Conservation (phyloP, 2,797 vertebrate genomes). For the Rhinoraja longicauda region DNA sequence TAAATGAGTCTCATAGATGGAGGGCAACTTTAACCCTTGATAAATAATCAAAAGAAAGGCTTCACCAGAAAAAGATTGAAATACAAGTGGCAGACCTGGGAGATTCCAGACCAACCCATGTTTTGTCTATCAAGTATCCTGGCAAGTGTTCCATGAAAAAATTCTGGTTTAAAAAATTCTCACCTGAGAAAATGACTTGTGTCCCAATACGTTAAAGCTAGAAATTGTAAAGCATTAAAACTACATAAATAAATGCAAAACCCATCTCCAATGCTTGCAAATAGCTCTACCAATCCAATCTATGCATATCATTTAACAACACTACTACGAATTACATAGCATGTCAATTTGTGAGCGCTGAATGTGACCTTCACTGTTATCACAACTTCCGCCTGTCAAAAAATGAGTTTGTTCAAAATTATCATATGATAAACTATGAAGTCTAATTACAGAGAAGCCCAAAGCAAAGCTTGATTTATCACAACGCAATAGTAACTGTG, state of each 20-base stretch:
- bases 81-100: neutral
- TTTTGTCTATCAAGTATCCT: neutral
- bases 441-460: neutral
- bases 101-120: neutral
- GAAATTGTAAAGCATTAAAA: neutral
- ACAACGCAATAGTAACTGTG: neutral
- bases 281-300: neutral
- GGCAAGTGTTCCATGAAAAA: neutral
- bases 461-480: constrained; percentile 35
- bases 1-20: neutral
- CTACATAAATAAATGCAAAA: neutral
- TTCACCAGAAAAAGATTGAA: neutral
- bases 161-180: too few relatives aligned
- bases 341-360: neutral
- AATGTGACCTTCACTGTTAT: constrained; percentile 31
- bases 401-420: constrained; percentile 29
- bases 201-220: neutral
- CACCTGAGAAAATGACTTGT: too few relatives aligned
- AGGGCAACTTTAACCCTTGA: neutral
- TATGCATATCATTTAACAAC: neutral
- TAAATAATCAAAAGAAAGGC: neutral
- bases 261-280: neutral
- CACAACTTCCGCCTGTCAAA: constrained; percentile 17
- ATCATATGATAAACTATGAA: constrained; percentile 7
- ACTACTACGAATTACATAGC: neutral